Percentiles rank a stretch among this genome's conserved stretches.
Evolutionary conservation across 2,113 vertebrate species (phyloP).

Genomic region (Muscicapa adusta): DNA sequence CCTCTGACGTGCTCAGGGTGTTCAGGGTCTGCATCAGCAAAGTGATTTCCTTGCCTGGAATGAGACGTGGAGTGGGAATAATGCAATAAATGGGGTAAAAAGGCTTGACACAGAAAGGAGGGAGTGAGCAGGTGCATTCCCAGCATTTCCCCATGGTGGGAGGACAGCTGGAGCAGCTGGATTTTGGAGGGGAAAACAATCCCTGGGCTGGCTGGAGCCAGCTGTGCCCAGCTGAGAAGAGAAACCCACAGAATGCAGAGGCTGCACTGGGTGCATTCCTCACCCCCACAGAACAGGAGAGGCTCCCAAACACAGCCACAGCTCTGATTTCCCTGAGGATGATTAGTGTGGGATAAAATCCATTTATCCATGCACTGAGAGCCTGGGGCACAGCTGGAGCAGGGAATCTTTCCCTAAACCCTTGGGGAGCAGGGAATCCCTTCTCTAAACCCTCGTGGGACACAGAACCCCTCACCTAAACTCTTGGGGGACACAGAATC

Average conservation of each 20-base stretch:
- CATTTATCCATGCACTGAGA: not conserved
- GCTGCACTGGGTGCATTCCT: not conserved
- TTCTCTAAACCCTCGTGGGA: constrained; percentile 80
- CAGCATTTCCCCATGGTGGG: rapidly evolving
- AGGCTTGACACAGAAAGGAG: not conserved
- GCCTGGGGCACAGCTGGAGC: rapidly evolving
- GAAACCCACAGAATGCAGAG: rapidly evolving
- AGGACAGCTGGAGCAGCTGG: not conserved
- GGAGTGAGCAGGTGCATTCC: not conserved
- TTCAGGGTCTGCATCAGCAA: constrained; percentile 97
- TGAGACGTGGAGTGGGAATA: not conserved
- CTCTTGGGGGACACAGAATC: too few relatives aligned
- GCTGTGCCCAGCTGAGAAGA: not conserved
- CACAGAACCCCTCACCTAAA: too few relatives aligned
- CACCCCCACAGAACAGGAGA: not conserved
- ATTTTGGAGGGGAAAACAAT: not conserved
- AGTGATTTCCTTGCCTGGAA: constrained; percentile 94
- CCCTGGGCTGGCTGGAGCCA: not conserved
- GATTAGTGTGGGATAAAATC: rapidly evolving
- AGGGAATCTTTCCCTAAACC: constrained; percentile 74
- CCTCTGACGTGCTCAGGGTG: constrained; percentile 95
- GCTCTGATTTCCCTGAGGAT: rapidly evolving
- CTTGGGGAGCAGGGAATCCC: too few relatives aligned
- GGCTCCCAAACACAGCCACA: rapidly evolving
- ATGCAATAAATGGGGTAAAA: not conserved